Evolutionary conservation across 2,888 invertebrate species (phyloP).

Genomic region (Odontocolon sp.): DNA sequence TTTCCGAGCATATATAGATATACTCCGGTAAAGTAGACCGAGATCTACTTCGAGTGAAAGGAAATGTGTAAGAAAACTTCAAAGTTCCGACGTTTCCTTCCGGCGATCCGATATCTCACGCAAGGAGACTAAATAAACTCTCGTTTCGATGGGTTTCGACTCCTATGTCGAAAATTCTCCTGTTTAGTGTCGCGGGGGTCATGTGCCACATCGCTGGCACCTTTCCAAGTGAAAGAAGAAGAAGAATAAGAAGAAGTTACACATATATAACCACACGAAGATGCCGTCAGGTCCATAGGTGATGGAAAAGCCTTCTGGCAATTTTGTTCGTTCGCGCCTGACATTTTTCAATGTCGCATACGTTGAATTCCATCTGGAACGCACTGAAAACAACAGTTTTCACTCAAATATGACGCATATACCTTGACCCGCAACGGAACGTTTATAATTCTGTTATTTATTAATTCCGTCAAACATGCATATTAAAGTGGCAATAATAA

Average conservation of each 20-base stretch:
- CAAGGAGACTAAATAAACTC: constrained; percentile 56
- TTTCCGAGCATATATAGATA: no score
- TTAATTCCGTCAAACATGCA: not conserved
- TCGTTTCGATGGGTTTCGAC: constrained; percentile 23
- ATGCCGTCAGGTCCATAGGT: constrained; percentile 39
- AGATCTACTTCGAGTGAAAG: constrained; percentile 24
- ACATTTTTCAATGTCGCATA: constrained; percentile 46
- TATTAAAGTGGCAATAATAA: not conserved
- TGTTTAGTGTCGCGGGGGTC: constrained; percentile 40
- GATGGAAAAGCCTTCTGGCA: constrained; percentile 34
- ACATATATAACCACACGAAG: constrained; percentile 39
- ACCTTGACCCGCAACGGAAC: not conserved
- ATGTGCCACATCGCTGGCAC: constrained; percentile 37
- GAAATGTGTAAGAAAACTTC: constrained; percentile 53
- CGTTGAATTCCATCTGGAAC: constrained; percentile 3
- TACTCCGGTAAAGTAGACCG: no score
- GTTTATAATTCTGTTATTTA: not conserved
- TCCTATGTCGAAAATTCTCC: constrained; percentile 52
- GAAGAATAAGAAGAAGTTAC: constrained; percentile 6
- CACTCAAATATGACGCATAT: not conserved
- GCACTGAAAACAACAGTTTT: not conserved
- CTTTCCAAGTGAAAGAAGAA: constrained; percentile 48
- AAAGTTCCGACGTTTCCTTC: constrained; percentile 55
- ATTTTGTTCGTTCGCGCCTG: constrained; percentile 35
- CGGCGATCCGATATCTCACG: constrained; percentile 53